Evolutionary conservation across 2,888 invertebrate species (phyloP).

Genomic region (Chrysolina americana): DNA sequence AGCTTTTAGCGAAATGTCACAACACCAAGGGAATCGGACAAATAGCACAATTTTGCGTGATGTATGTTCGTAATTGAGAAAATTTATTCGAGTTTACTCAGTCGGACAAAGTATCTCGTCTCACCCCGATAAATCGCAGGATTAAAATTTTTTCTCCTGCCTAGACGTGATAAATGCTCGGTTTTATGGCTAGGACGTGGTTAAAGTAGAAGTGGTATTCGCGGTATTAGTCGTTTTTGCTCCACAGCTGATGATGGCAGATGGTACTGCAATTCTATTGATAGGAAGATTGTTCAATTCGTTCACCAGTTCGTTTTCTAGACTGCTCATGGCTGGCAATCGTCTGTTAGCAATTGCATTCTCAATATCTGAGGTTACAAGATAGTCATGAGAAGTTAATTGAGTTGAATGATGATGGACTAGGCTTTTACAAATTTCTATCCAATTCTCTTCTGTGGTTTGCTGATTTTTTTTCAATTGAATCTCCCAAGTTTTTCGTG

Average conservation of each 20-base stretch:
- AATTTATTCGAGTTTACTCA: slow-evolving; percentile 45
- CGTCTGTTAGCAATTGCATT: too few relatives aligned
- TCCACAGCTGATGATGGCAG: background rate
- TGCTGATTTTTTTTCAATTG: too few relatives aligned
- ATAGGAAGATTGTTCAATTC: background rate
- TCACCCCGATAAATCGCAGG: slow-evolving; percentile 46
- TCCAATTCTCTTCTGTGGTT: too few relatives aligned
- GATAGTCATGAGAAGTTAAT: too few relatives aligned
- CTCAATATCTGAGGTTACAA: background rate
- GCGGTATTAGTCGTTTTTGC: background rate
- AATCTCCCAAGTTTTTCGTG: too few relatives aligned
- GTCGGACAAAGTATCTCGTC: slow-evolving; percentile 31
- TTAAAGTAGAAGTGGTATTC: background rate
- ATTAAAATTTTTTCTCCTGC: slow-evolving; percentile 24
- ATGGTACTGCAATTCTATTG: background rate
- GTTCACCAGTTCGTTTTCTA: background rate
- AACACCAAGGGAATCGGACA: slow-evolving; percentile 51
- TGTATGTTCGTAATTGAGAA: slow-evolving; percentile 49
- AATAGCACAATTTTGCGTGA: slow-evolving; percentile 52
- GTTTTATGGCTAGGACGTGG: slow-evolving; percentile 13
- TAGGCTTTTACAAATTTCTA: too few relatives aligned
- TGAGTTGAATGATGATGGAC: too few relatives aligned
- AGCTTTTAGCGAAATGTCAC: slow-evolving; percentile 52
- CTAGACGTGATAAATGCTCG: slow-evolving; percentile 17
- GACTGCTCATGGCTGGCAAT: background rate